These are phyloP conservation scores for Ciconia boyciana DNA, from an alignment of 2,113 vertebrate genomes.

Conservation along the genomic window DNA sequence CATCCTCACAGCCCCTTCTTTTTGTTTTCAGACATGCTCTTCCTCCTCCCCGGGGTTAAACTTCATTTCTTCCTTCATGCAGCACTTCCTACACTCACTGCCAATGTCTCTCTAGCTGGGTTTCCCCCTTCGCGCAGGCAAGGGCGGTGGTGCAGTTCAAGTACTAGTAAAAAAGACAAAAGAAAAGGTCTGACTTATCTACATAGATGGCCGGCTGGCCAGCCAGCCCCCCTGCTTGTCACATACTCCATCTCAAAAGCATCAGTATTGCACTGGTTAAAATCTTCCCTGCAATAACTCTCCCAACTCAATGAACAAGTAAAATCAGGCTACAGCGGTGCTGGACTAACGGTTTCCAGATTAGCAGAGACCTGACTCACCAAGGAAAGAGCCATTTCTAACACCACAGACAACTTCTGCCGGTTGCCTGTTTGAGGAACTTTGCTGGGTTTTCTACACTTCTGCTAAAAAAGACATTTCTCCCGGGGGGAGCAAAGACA, in stretches of 20 bases:
- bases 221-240: neutral
- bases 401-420: neutral
- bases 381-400: neutral
- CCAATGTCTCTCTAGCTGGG: neutral
- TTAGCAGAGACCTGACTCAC: neutral
- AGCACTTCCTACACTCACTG: neutral
- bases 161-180: neutral
- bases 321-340: fast-evolving
- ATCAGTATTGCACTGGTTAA: fast-evolving
- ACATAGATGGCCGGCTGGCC: fast-evolving
- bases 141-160: neutral
- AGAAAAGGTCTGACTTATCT: neutral
- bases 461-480: neutral
- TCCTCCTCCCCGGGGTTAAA: neutral
- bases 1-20: neutral
- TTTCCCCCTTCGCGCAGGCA: neutral
- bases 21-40: neutral
- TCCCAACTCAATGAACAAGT: neutral
- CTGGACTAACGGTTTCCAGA: neutral
- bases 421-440: neutral
- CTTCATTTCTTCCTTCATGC: neutral
- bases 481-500: fast-evolving
- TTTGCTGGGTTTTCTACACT: neutral
- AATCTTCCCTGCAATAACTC: neutral
- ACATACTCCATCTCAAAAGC: neutral